Evolutionary conservation across 2,113 vertebrate species (phyloP), one percentile per base, ranked within the genome.

Genomic region (Platycercus adscitus): DNA sequence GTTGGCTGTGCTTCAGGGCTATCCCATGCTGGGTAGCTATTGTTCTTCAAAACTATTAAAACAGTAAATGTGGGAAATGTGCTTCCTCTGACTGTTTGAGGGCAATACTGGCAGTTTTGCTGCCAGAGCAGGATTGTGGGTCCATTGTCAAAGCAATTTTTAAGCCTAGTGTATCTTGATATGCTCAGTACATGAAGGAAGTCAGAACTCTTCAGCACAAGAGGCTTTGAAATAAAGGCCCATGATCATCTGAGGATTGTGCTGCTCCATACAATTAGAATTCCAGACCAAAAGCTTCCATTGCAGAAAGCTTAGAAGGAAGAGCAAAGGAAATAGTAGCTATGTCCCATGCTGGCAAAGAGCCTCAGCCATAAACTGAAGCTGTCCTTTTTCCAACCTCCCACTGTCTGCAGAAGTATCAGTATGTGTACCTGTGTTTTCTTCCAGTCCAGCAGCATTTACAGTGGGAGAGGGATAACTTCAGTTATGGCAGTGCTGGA

Each of bases 11-110:
- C 88, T 95, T 97, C 88, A 84, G 66, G 56, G 16, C 46, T 84
- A 39, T 79, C n/a, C 47, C 70, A 79, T 0, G 11, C 73, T 81
- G 80, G 33, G 44, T 52, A 78, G 14, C 37, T 15, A 1, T 85
- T 96, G 70, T 96, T 92, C 52, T 89, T 53, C 66, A 69, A 87
- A 80, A 92, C 75, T 82, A 3, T 81, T 91, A 56, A 81, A 87
- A 81, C 56, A 61, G 47, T 12, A 26, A 78, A 56, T 53, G 55
- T 77, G 76, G 77, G 81, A 94, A 89, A 78, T 1, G 0, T 80
- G 65, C 63, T 88, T 79, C 56, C 49, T 86, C 58, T 86, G 24
- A 47, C 71, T 83, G 21, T 52, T 77, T 52, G 47, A 77, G 29
- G 50, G 52, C 4, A 71, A 44, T 69, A 28, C 7, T 90, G 73